Percentiles rank a stretch among this genome's conserved stretches.
phyloP scores from a whole-genome alignment of 2,113 vertebrate genomes.

The Cardinalis cardinalis region DNA sequence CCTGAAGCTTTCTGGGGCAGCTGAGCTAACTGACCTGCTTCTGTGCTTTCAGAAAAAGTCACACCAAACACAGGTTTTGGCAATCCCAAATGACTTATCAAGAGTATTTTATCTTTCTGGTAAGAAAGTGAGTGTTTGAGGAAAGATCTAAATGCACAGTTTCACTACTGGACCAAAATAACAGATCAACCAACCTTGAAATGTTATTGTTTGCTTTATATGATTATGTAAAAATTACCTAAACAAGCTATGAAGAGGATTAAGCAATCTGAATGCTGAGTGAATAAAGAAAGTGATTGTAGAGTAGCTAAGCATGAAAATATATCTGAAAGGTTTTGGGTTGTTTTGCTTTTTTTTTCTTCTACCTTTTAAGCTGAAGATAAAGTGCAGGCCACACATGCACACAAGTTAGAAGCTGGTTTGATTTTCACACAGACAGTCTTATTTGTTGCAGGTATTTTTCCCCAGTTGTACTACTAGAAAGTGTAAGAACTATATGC shows the following conservation, averaged over 20 bases:
- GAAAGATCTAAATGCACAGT: not conserved
- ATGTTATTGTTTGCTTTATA: not conserved
- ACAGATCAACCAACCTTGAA: not conserved
- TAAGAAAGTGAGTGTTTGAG: not conserved
- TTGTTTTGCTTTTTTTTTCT: not conserved
- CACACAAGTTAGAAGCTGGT: not conserved
- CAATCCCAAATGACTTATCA: not conserved
- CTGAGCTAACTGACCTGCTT: not conserved
- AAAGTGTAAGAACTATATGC: not conserved
- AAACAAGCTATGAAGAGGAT: not conserved
- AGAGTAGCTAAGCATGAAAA: not conserved
- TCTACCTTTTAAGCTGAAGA: not conserved
- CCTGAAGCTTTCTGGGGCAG: not conserved
- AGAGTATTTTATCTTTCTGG: not conserved
- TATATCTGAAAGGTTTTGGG: not conserved
- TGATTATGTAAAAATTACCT: not conserved
- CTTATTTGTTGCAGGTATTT: not conserved
- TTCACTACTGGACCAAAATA: not conserved
- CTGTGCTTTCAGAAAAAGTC: not conserved
- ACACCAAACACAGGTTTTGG: not conserved
- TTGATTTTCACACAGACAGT: not conserved
- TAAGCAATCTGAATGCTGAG: not conserved
- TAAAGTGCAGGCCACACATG: not conserved
- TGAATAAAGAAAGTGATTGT: not conserved
- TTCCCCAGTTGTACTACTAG: not conserved